Evolutionary conservation across 2,113 vertebrate genomes (phyloP), one percentile per base, ranked within the genome.

Genomic region (Anguilla rostrata): DNA sequence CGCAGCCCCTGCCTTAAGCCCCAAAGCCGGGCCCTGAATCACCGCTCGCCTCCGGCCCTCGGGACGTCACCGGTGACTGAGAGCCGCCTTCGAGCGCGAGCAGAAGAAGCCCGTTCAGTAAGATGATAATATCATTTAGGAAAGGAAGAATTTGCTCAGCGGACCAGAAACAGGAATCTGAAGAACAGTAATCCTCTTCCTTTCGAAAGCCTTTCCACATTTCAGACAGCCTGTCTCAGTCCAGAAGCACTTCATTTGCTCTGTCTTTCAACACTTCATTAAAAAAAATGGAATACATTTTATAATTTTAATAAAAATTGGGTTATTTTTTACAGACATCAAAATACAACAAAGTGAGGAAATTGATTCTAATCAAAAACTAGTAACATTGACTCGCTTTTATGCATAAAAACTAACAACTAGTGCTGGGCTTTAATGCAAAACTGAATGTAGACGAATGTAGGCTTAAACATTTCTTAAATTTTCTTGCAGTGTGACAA

Each of bases 1-100:
- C 83, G 84, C 87, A 82, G n/a, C 87, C 89, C 89, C 90, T 89
- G 89, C 87, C 89, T 90, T 89, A 90, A 92, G 89, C 84, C 22
- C 29, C 49, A 66, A 75, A 81, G 86, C 82, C 39, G 66, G 29
- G 84, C 85, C 43, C 87, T 91, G 85, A 92, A 90, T 92, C 90
- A 92, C 41, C 66, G 87, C 87, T 40, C 81, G 81, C 84, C 80
- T 18, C 16, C 78, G 78, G 89, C 86, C 87, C 86, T 90, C 87
- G 92, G 92, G 85, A 88, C 90, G 91, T 93, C 91, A 91, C 83
- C 8, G 16, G 18, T 8, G 8, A 39, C n/a, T 29, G 46, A 46
- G 56, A 83, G 34, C 71, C 26, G n/a, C n/a, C 49, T 57, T 85
- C 43, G 2, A 66, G 11, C 80, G 14, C 84, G 80, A 46, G 41